phyloP scores from a whole-genome alignment of 2,888 invertebrate genomes.

The Stramonita haemastoma region DNA sequence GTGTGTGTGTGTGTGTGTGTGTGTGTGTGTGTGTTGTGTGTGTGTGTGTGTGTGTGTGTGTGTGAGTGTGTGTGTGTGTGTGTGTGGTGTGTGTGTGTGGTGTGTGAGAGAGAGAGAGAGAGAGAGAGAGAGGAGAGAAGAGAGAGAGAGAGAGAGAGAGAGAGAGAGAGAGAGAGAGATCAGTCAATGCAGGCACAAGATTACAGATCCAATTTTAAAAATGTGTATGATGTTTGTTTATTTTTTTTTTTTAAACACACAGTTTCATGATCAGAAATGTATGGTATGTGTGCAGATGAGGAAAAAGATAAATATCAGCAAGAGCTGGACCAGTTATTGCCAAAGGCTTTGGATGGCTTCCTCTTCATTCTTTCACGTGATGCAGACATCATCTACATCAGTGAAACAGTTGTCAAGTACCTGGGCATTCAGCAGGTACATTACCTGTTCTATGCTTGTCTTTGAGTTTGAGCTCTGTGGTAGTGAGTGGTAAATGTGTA shows the following conservation, averaged over 20 bases:
- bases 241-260: not conserved
- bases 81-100: not conserved
- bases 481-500: not conserved
- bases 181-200: not conserved
- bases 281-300: not conserved
- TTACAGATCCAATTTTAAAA: not conserved
- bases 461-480: not conserved
- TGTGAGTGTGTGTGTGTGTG: slow-evolving; percentile 26
- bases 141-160: not conserved
- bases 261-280: not conserved
- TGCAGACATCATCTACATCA: slow-evolving; percentile 94
- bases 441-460: not conserved
- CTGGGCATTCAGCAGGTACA: slow-evolving; percentile 93
- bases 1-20: no score
- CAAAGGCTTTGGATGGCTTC: slow-evolving; percentile 93
- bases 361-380: slow-evolving; percentile 90
- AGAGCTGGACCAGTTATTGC: slow-evolving; percentile 82
- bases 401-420: slow-evolving; percentile 92
- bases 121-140: not conserved
- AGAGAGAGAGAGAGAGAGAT: not conserved
- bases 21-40: no score
- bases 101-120: not conserved
- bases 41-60: slow-evolving; percentile 29
- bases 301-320: not conserved
- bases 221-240: not conserved